Evolutionary conservation across 2,113 vertebrate species (phyloP).

Genomic region (Paradoxurus hermaphroditus): DNA sequence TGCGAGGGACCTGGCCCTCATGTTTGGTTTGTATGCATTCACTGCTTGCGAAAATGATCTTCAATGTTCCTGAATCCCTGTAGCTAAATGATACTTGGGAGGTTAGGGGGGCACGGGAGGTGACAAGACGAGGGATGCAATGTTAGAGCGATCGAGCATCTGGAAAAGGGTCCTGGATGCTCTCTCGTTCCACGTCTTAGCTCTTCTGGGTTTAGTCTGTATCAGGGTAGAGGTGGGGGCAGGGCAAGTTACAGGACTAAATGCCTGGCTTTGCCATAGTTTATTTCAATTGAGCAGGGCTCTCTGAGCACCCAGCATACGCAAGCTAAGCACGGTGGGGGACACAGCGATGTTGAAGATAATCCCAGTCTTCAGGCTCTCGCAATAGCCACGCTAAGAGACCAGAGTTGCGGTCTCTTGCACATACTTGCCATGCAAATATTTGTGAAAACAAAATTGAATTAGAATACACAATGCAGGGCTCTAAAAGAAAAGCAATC

Average conservation of each 20-base stretch:
- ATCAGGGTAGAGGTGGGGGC: neutral
- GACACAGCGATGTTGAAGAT: neutral
- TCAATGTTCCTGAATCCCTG: neutral
- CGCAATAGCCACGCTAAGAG: neutral
- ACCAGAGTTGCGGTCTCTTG: conserved; percentile 25
- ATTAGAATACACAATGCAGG: conserved; percentile 39
- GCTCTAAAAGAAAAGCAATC: conserved; percentile 31
- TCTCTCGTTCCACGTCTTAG: neutral
- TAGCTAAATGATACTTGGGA: neutral
- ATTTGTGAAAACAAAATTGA: conserved; percentile 54
- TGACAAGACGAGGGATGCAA: neutral
- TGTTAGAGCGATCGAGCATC: neutral
- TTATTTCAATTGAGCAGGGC: neutral
- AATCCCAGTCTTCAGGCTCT: neutral
- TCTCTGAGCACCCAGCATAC: neutral
- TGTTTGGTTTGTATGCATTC: neutral
- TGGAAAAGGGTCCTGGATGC: neutral
- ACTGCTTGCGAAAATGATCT: neutral
- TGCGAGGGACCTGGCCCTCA: neutral
- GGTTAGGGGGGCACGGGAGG: neutral
- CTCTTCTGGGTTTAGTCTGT: neutral
- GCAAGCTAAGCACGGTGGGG: neutral
- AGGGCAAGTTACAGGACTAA: neutral
- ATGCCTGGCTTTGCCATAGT: neutral
- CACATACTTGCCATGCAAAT: conserved; percentile 25